These are phyloP conservation scores for Melanotaenia pygmaea DNA, from an alignment of 2,797 vertebrate genomes.

Conservation along the genomic window DNA sequence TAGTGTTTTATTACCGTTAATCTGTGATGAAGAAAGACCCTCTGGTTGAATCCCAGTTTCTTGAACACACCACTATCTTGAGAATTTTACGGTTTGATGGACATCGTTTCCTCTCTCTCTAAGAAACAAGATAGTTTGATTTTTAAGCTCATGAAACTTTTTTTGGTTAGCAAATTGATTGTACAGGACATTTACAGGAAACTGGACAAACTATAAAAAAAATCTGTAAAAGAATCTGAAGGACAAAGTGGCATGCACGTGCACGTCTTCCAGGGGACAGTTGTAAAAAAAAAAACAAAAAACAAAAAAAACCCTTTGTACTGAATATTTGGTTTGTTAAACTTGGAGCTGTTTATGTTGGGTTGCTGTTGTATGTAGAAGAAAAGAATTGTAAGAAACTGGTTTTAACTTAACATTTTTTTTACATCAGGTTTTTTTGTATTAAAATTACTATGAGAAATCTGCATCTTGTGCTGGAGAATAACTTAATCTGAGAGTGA, in stretches of 20 bases:
- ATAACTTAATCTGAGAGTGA: not conserved
- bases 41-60: not conserved
- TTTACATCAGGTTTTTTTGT: constrained; percentile 67
- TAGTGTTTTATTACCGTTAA: not conserved
- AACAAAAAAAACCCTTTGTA: constrained; percentile 37
- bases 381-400: constrained; percentile 29
- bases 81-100: not conserved
- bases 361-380: constrained; percentile 41
- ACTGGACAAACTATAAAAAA: not conserved
- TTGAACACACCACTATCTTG: constrained; percentile 7
- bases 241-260: constrained; percentile 1
- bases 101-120: not conserved
- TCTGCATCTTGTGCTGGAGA: not conserved
- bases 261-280: constrained; percentile 36
- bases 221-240: constrained; percentile 3
- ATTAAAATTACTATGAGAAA: constrained; percentile 70
- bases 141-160: not conserved
- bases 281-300: constrained; percentile 33
- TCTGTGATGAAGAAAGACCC: not conserved
- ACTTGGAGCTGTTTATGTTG: constrained; percentile 44
- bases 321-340: constrained; percentile 30
- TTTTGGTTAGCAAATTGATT: not conserved
- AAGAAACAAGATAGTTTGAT: not conserved
- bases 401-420: constrained; percentile 77
- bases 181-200: constrained; percentile 3